Conservation (phyloP, 2,113 vertebrate species). For the Phasianus colchicus region DNA sequence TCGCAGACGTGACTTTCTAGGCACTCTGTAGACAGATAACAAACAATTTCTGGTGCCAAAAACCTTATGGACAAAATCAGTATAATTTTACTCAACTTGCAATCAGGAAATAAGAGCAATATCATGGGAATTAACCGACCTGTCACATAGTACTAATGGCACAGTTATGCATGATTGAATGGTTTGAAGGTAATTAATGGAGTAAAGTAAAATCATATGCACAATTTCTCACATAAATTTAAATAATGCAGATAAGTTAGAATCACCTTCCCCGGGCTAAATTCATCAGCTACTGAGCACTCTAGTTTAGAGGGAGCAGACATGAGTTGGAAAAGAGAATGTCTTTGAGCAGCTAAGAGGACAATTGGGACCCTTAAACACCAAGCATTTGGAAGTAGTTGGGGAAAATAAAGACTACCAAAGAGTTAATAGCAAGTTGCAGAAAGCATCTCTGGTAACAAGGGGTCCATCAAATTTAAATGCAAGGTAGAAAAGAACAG, state of each 20-base stretch:
- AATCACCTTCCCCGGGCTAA: neutral
- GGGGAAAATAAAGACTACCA: constrained; percentile 1
- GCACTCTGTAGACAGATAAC: neutral
- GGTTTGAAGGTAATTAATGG: neutral
- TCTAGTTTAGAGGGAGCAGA: neutral
- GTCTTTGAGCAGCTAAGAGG: constrained; percentile 15
- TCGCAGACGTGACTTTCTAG: neutral
- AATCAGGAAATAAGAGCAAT: neutral
- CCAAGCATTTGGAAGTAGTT: constrained; percentile 19
- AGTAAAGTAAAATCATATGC: neutral
- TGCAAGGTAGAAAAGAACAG: neutral
- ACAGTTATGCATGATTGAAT: neutral
- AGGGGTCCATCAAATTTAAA: constrained; percentile 1
- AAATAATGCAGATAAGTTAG: neutral
- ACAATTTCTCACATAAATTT: neutral
- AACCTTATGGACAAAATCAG: neutral
- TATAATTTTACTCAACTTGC: neutral
- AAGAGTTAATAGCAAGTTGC: constrained; percentile 44
- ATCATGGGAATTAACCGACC: neutral
- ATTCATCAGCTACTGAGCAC: neutral
- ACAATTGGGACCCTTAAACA: constrained; percentile 46
- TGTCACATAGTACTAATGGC: neutral
- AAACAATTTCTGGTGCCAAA: neutral
- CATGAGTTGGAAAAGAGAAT: neutral
- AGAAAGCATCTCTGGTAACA: constrained; percentile 46